Evolutionary conservation across 2,113 vertebrate species (phyloP), one percentile per base, ranked within the genome.

Genomic region (Zosterops borbonicus): DNA sequence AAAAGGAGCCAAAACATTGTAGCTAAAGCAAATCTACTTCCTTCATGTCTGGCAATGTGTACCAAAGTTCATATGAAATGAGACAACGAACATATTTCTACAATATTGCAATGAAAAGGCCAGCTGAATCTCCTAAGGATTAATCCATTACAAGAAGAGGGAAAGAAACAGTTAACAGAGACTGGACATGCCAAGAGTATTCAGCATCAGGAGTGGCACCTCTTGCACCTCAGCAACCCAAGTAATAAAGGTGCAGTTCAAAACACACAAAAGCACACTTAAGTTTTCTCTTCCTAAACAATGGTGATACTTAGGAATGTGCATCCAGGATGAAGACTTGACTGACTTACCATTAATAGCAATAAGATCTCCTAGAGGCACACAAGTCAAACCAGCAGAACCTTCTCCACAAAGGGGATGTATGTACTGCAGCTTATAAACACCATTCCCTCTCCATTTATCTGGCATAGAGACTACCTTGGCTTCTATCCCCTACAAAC

Each of bases 331-430:
- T 29, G 50, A 94, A 93, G 59, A 41, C 16, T 14, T 50, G 14
- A 41, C 17, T 76, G 56, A 28, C 93, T 96, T 95, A 99, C 99
- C 98, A 50, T 99, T 99, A 68, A 99, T 90, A 65, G 98, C 98
- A 31, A 99, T 94, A 9, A 98, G 90, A 25, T 97, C 97, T 71
- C 98, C 99, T 98, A 99, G 98, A 73, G 98, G 97, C 87, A 99
- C 98, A 3, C 98, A 98, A n/a, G 98, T 98, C 95, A 99, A 97
- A 18, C 96, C 96, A 27, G 98, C 98, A 42, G 94, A 92, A 93
- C 98, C 98, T 53, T 97, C 97, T 29, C 98, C 98, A 2, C 99
- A 99, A 76, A 99, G 98, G 4, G 98, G 98, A 37, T 99, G 99
- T 0, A 92, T 82, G 93, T 99, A 99, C 78, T 98, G 98, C 29